These are phyloP conservation scores for Simalia tracyae DNA, from an alignment of 2,797 vertebrate species.

Conservation along the genomic window DNA sequence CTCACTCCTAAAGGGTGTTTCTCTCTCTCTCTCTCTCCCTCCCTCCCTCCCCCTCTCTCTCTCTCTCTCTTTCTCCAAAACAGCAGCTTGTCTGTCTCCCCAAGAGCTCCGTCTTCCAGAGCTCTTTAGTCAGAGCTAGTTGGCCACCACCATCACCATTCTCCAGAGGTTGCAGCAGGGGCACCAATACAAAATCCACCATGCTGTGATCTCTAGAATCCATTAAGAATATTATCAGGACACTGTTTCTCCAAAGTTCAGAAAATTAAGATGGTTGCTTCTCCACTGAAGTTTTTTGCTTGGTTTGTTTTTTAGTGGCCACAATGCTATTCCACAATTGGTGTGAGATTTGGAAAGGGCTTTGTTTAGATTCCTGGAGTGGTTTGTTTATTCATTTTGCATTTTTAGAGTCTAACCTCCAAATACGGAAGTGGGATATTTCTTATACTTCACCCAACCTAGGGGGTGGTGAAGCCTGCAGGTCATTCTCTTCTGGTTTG, in stretches of 20 bases:
- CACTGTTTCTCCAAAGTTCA: neutral
- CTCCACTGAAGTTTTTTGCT: neutral
- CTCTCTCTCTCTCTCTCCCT: too few species aligned
- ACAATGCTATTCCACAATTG: neutral
- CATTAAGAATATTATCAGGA: neutral
- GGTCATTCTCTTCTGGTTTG: neutral
- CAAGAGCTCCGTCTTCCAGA: neutral
- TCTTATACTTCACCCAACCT: too few species aligned
- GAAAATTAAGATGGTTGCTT: neutral
- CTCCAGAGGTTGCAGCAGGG: neutral
- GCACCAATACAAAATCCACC: neutral
- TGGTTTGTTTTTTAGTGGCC: neutral
- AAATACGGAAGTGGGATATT: neutral
- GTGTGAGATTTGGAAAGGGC: neutral
- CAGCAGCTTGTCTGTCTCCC: neutral
- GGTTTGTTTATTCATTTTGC: neutral
- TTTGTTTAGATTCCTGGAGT: neutral
- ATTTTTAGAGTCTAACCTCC: neutral
- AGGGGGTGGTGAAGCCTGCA: neutral
- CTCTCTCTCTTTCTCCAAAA: too few species aligned
- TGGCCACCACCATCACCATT: neutral
- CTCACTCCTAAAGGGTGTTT: too few species aligned
- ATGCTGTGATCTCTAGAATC: neutral
- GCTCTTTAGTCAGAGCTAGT: neutral
- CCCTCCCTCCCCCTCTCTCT: too few species aligned